phyloP scores from a whole-genome alignment of 2,797 vertebrate species.

The Paguma larvata region DNA sequence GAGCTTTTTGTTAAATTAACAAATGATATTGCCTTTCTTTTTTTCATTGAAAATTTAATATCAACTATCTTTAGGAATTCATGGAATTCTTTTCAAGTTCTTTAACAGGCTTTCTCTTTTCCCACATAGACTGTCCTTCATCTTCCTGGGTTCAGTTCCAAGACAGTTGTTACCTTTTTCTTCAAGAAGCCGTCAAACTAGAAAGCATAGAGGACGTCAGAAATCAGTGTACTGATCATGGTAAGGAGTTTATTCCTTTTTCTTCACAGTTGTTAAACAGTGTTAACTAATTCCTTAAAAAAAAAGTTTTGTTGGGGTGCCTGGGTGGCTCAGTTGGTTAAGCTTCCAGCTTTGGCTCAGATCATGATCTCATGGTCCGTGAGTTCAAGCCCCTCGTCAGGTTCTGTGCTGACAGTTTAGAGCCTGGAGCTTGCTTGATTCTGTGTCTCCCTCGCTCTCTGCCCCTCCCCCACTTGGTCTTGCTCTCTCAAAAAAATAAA shows the following conservation, averaged over 20 bases:
- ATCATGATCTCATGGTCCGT: too few relatives aligned
- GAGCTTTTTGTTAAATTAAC: neutral
- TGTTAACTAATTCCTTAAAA: slow-evolving; percentile 30
- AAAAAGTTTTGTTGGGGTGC: neutral
- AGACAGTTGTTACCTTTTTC: slow-evolving; percentile 86
- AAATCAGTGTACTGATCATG: slow-evolving; percentile 82
- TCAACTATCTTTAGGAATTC: slow-evolving; percentile 45
- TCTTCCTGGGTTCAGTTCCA: slow-evolving; percentile 85
- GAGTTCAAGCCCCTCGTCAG: too few relatives aligned
- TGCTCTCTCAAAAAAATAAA: too few relatives aligned
- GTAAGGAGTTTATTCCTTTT: slow-evolving; percentile 69
- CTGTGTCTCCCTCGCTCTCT: too few relatives aligned
- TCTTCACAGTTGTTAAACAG: neutral
- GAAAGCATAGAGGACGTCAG: slow-evolving; percentile 83
- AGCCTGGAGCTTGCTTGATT: too few relatives aligned
- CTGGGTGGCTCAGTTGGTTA: too few relatives aligned
- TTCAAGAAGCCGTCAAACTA: slow-evolving; percentile 75
- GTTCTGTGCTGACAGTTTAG: too few relatives aligned
- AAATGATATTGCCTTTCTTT: neutral
- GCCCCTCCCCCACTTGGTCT: too few relatives aligned
- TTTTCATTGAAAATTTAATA: slow-evolving; percentile 28
- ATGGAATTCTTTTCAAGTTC: slow-evolving; percentile 46
- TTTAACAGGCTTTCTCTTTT: slow-evolving; percentile 64
- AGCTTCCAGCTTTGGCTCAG: too few relatives aligned
- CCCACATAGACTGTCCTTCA: slow-evolving; percentile 83